Evolutionary conservation across 2,113 vertebrate species (phyloP).

Genomic region (Tinamus guttatus): DNA sequence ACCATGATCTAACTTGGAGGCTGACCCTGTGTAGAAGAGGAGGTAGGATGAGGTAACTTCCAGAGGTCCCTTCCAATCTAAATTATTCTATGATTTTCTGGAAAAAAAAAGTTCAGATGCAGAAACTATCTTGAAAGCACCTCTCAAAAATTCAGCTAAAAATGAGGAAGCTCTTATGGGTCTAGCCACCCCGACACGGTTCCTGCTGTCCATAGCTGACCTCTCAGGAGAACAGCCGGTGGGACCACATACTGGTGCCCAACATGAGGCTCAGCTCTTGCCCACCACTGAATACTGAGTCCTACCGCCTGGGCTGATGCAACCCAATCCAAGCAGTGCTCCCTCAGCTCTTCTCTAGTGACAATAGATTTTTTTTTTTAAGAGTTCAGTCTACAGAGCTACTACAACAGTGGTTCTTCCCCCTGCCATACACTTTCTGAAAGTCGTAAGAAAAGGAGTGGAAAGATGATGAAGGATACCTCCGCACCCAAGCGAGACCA

Average conservation of each 20-base stretch:
- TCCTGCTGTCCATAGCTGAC: neutral
- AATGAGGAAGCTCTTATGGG: neutral
- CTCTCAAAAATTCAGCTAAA: neutral
- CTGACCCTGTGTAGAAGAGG: neutral
- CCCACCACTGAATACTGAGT: constrained; percentile 14
- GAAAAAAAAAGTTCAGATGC: neutral
- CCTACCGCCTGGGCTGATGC: constrained; percentile 47
- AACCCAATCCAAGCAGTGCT: constrained; percentile 57
- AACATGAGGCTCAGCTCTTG: constrained; percentile 15
- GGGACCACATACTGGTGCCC: neutral
- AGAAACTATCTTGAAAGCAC: neutral
- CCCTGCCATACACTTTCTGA: constrained; percentile 45
- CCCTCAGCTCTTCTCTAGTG: constrained; percentile 58
- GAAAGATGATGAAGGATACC: constrained; percentile 30
- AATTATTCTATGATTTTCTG: neutral
- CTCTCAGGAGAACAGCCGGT: neutral
- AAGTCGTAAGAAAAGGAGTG: constrained; percentile 2
- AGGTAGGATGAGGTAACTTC: neutral
- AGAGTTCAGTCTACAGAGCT: constrained; percentile 35
- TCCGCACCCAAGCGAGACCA: constrained; percentile 13
- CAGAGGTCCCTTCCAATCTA: neutral
- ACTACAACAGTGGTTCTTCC: constrained; percentile 43
- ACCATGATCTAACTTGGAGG: neutral
- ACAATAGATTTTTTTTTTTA: constrained; percentile 44
- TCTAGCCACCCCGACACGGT: neutral